These are phyloP conservation scores for Eumerus sabulonum DNA, from an alignment of 2,888 invertebrate genomes.

Conservation along the genomic window DNA sequence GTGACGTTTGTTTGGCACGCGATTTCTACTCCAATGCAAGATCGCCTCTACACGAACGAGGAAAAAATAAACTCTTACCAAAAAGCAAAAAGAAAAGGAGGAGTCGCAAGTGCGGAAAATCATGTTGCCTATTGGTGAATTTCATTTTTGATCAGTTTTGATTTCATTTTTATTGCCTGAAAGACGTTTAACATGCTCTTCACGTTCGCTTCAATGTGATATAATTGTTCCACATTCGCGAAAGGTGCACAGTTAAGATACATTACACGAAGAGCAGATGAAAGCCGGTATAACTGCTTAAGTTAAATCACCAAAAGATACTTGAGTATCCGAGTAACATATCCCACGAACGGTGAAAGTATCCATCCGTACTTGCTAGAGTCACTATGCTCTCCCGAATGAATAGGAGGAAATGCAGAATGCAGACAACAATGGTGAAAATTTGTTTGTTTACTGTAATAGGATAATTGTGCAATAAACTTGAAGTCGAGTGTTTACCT, in stretches of 20 bases:
- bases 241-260: constrained; percentile 1
- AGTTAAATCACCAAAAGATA: too few relatives aligned
- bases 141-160: constrained; percentile 7
- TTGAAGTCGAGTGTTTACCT: neutral
- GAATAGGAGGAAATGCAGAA: constrained; percentile 2
- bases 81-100: too few relatives aligned
- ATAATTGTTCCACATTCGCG: constrained; percentile 19
- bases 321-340: too few relatives aligned
- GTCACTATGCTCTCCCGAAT: too few relatives aligned
- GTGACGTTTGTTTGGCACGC: constrained; percentile 1
- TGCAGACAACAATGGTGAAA: constrained; percentile 1
- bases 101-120: too few relatives aligned
- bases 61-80: too few relatives aligned
- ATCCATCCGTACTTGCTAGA: too few relatives aligned
- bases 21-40: constrained; percentile 13
- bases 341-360: too few relatives aligned
- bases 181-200: constrained; percentile 2
- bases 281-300: too few relatives aligned
- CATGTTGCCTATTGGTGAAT: neutral
- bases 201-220: constrained; percentile 10
- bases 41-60: too few relatives aligned
- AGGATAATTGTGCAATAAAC: constrained; percentile 7
- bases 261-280: too few relatives aligned
- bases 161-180: constrained; percentile 4
- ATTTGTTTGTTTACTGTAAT: constrained; percentile 9